Conservation (phyloP, 2,888 invertebrate species). For the Melinaea menophilus region DNA sequence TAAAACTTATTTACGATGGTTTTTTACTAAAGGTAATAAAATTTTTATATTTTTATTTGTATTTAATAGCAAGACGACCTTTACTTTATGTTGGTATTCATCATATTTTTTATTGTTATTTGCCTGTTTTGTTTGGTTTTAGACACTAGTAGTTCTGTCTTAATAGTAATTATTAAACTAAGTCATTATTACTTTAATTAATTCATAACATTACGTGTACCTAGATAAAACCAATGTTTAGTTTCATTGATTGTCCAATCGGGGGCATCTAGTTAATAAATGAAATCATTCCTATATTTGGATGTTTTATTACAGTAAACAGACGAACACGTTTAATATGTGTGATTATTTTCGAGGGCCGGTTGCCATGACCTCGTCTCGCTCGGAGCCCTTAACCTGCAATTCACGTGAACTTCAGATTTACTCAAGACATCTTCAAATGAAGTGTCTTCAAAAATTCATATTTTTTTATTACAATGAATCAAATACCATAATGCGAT, state of each 20-base stretch:
- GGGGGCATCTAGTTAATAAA: background rate
- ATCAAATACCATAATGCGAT: no score
- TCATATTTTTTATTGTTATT: background rate
- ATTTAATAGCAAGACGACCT: background rate
- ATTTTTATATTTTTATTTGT: background rate
- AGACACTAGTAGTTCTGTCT: no score
- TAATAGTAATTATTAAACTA: no score
- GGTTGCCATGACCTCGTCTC: conserved; percentile 24
- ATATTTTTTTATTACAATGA: background rate
- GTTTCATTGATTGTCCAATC: no score
- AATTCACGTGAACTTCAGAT: conserved; percentile 8
- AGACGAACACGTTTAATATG: background rate
- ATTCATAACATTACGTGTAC: no score
- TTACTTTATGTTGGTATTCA: conserved; percentile 31
- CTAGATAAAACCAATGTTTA: no score
- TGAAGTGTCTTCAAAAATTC: background rate
- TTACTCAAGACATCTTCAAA: background rate
- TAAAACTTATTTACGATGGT: no score
- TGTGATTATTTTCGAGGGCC: background rate
- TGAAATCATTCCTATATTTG: background rate
- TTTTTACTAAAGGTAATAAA: no score
- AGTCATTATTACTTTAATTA: no score
- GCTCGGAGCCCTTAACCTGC: conserved; percentile 23
- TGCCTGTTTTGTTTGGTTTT: background rate
- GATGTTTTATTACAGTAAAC: background rate